Evolutionary conservation across 2,888 invertebrate genomes (phyloP).

Genomic region (Leptinotarsa haldemani): DNA sequence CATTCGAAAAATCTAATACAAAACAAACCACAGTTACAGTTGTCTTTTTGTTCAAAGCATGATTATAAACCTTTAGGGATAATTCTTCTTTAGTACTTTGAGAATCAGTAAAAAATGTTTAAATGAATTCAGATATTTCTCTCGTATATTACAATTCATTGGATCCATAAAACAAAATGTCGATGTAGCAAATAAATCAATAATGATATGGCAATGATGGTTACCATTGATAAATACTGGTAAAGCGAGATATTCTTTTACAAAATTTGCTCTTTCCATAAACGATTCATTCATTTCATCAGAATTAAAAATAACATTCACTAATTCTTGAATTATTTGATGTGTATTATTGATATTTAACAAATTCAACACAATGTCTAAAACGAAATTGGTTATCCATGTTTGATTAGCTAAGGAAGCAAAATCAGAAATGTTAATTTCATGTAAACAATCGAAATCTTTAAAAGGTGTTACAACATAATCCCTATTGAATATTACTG

Average conservation of each 20-base stretch:
- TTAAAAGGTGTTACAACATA: neutral
- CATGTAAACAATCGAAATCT: neutral
- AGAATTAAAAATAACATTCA: neutral
- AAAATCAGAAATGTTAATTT: neutral
- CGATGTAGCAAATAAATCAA: slow-evolving; percentile 14
- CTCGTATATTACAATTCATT: neutral
- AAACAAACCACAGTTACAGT: slow-evolving; percentile 19
- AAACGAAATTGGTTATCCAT: neutral
- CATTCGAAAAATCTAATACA: slow-evolving; percentile 18
- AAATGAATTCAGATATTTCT: slow-evolving; percentile 1
- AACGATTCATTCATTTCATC: neutral
- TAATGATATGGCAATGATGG: slow-evolving; percentile 15
- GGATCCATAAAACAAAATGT: slow-evolving; percentile 17
- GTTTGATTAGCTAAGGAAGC: neutral
- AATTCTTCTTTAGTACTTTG: neutral
- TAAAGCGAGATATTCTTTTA: neutral
- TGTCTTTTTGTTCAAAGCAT: slow-evolving; percentile 1
- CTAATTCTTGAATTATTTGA: slow-evolving; percentile 12
- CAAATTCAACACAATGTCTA: neutral
- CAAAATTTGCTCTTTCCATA: slow-evolving; percentile 2
- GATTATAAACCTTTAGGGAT: slow-evolving; percentile 3
- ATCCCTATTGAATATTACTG: too few relatives aligned
- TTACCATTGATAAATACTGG: slow-evolving; percentile 7
- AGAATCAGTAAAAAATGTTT: neutral
- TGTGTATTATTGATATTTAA: neutral